Evolutionary conservation across 2,797 vertebrate species (phyloP), one percentile per base, ranked within the genome.

Genomic region (Saxicola maurus): DNA sequence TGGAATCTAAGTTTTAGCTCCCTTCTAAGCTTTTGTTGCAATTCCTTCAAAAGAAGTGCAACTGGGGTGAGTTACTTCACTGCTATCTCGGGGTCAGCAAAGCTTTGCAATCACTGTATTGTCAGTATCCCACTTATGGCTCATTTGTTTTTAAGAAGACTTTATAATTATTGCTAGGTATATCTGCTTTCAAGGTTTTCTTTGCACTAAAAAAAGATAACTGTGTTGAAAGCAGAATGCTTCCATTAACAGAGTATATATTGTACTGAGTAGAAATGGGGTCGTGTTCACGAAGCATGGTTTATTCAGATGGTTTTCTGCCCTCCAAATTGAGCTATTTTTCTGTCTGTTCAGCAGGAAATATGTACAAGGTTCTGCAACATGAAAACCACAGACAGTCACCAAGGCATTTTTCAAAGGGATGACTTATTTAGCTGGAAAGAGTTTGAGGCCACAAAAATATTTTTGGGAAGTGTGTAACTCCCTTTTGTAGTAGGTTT

Each of bases 261-360:
- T 45, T 92, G 46, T 38, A 23, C 73, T 33, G 59, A 48, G 55
- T 88, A 94, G 88, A 93, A 92, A 89, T 17, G 57, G 46, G 53
- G 87, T 93, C 42, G 37, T 43, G 35, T 67, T 88, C 82, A 62
- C 76, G 85, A 94, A 87, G 56, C 33, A 78, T 89, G 82, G 87
- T 93, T 93, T 94, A 91, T 91, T 93, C 64, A 92, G 43, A 46
- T 10, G 25, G 17, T 45, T 91, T 86, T 72, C 82, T 76, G 31
- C 64, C 65, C 51, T 59, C 82, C 66, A 68, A 20, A 20, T 15
- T 19, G 65, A 88, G 31, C 43, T 87, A 9, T 9, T 79, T 75
- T 92, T 93, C 78, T 91, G 40, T 57, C 60, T 78, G 8, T 66
- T 93, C 76, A 90, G 81, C 81, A 94, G 55, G 85, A 85, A 81